Conservation (phyloP, 2,113 vertebrate genomes). For the Pseudopipra pipra region DNA sequence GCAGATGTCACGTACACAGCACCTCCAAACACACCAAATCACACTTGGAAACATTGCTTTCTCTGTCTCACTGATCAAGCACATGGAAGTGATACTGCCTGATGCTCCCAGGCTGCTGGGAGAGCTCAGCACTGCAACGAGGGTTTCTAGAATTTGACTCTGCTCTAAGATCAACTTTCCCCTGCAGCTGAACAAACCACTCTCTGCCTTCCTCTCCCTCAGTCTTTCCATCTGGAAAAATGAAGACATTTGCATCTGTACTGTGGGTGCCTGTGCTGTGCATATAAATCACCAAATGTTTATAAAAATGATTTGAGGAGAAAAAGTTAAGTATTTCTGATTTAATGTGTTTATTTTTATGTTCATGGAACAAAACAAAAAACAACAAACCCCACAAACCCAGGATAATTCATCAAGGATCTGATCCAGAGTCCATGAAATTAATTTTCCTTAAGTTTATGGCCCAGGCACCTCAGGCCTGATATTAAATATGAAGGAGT, state of each 20-base stretch:
- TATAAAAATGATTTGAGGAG: neutral
- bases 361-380: neutral
- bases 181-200: constrained; percentile 15
- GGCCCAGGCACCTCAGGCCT: neutral
- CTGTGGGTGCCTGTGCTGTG: neutral
- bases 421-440: neutral
- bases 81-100: neutral
- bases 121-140: neutral
- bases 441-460: neutral
- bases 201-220: constrained; percentile 11
- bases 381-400: neutral
- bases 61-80: neutral
- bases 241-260: constrained; percentile 11
- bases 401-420: neutral
- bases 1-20: neutral
- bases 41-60: neutral
- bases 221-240: constrained; percentile 45
- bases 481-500: neutral
- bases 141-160: neutral
- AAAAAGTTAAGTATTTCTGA: neutral
- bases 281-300: neutral
- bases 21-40: neutral
- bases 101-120: neutral
- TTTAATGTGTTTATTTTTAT: neutral
- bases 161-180: neutral